Evolutionary conservation across 2,797 vertebrate genomes (phyloP).

Genomic region (Rhynchonycteris naso): DNA sequence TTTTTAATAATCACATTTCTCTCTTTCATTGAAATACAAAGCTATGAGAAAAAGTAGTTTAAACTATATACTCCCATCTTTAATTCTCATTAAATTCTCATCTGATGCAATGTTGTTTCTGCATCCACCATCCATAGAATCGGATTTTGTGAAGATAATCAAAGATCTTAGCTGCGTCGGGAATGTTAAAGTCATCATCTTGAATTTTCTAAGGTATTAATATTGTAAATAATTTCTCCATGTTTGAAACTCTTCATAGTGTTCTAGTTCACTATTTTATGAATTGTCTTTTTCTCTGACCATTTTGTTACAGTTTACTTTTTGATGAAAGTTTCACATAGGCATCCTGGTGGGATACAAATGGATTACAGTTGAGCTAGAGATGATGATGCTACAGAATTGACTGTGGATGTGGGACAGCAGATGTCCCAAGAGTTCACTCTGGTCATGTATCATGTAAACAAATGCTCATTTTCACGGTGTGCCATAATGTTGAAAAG

Average conservation of each 20-base stretch:
- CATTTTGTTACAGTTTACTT: not conserved
- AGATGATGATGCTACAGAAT: not conserved
- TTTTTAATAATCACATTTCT: not conserved
- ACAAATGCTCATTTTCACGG: not conserved
- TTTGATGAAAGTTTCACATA: not conserved
- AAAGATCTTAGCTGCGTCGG: not conserved
- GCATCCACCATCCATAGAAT: not conserved
- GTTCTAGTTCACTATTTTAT: not conserved
- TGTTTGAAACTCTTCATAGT: not conserved
- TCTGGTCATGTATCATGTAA: not conserved
- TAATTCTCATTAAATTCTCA: not conserved
- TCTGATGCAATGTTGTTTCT: not conserved
- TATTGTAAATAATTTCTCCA: not conserved
- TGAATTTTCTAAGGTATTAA: not conserved
- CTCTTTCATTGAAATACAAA: not conserved
- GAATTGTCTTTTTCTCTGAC: not conserved
- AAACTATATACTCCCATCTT: not conserved
- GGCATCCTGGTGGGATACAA: not conserved
- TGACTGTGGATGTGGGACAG: not conserved
- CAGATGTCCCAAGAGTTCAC: not conserved
- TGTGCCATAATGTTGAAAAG: not conserved
- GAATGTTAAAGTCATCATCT: not conserved
- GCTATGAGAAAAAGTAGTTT: not conserved
- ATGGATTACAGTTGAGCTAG: not conserved
- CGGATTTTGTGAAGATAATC: not conserved